Base-by-base conservation (phyloP, 2,888 invertebrate species). In the Diarsia brunnea region DNA sequence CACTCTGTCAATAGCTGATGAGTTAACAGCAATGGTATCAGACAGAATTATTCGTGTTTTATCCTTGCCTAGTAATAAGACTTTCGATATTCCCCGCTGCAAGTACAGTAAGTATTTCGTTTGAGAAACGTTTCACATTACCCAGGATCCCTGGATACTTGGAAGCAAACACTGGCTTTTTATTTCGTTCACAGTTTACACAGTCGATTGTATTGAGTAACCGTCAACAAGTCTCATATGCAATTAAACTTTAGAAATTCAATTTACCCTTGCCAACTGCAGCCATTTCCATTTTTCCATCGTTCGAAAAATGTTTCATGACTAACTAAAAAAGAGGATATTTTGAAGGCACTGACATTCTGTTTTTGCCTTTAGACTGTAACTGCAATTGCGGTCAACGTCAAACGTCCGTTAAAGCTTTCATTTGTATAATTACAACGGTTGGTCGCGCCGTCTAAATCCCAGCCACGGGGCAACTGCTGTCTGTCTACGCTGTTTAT, bases 41-140 rank as follows among this genome's bases (percentile, higher is more conserved):
- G 31, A 73, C 38, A 38, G 3, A 38, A 73, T 38, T 38, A 71
- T 21, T 47, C 11, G 21, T 49, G 58, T 71, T 71, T 69, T 27
- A 70, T 72, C 11, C 21, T 67, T 43, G 24, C 45, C 31, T 19
- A 16, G 10, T 61, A 45, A 45, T 19, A 24, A 7, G 47, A 49
- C 47, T 19, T 14, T 19, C 5, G 45, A 47, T 21, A 21, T 43
- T 24, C 24, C 21, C 12, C 24, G 11, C 11, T 19, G 5, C 45
- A 45, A 24, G 5, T 11, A 38, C 38, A 38, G 38, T 24, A 38
- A n/a, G 19, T 10, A 11, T 24, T 24, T 24, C 21, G 38, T 38
- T 38, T 38, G 7, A 38, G 5, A 49, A 49, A 19, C 19, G 21
- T 63, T 45, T 27, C 16, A 27, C 16, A 45, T 45, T 67, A 7